Conservation (phyloP, 2,888 invertebrate species). For the Chloromyia formosa region DNA sequence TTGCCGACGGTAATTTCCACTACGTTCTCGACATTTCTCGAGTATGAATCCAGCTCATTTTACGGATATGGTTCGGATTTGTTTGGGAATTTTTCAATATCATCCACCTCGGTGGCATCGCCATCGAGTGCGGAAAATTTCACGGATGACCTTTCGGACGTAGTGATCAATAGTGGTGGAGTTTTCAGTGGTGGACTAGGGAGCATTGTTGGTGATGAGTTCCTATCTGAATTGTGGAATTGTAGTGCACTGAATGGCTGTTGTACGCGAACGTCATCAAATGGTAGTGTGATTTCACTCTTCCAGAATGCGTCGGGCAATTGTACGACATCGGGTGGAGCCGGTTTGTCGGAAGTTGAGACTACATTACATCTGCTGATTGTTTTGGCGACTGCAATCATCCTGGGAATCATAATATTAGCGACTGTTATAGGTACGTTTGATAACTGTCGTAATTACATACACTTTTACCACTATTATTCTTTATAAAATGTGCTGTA, state of each 20-base stretch:
- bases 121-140: constrained; percentile 11
- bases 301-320: constrained; percentile 29
- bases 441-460: background rate
- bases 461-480: background rate
- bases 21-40: constrained; percentile 38
- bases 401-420: constrained; percentile 84
- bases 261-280: constrained; percentile 30
- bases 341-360: constrained; percentile 49
- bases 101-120: background rate
- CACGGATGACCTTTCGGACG: constrained; percentile 40
- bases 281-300: constrained; percentile 27
- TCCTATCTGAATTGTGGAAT: constrained; percentile 44
- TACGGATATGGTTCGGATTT: constrained; percentile 43
- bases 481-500: background rate
- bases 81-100: constrained; percentile 44
- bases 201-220: constrained; percentile 31
- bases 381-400: constrained; percentile 77
- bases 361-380: constrained; percentile 68
- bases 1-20: constrained; percentile 20
- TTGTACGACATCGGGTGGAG: constrained; percentile 12
- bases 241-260: constrained; percentile 44
- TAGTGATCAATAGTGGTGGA: constrained; percentile 35
- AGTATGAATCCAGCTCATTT: constrained; percentile 25
- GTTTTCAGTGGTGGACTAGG: constrained; percentile 27
- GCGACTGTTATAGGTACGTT: constrained; percentile 73